Conservation (phyloP, 2,113 vertebrate species). For the Gallinago paraguaiae region DNA sequence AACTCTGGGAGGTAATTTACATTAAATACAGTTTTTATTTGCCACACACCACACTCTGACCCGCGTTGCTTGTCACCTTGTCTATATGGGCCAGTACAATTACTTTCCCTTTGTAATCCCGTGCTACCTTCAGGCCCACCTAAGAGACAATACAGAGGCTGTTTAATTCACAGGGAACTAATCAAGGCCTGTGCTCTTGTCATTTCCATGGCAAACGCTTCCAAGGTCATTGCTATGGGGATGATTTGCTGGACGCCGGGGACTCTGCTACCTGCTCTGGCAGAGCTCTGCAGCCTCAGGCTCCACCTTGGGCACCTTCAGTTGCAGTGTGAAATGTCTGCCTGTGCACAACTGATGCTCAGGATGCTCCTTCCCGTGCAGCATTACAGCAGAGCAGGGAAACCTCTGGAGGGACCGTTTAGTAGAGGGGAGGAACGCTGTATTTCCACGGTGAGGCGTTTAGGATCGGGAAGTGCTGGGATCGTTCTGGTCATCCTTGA, state of each 20-base stretch:
- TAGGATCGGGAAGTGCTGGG: background rate
- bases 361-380: background rate
- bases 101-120: fast-evolving
- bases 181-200: background rate
- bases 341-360: background rate
- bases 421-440: fast-evolving
- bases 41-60: background rate
- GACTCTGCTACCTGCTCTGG: background rate
- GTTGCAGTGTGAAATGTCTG: fast-evolving
- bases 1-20: background rate
- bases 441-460: fast-evolving
- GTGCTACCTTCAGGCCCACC: background rate
- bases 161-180: background rate
- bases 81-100: background rate
- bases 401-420: fast-evolving
- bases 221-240: background rate
- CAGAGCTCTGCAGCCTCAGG: background rate
- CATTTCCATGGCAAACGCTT: background rate
- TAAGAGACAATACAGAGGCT: fast-evolving
- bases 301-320: background rate
- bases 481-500: background rate
- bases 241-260: fast-evolving
- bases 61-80: background rate
- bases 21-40: background rate
- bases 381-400: background rate